Base-by-base conservation (phyloP, 2,113 vertebrate genomes). In the Pongo abelii region DNA sequence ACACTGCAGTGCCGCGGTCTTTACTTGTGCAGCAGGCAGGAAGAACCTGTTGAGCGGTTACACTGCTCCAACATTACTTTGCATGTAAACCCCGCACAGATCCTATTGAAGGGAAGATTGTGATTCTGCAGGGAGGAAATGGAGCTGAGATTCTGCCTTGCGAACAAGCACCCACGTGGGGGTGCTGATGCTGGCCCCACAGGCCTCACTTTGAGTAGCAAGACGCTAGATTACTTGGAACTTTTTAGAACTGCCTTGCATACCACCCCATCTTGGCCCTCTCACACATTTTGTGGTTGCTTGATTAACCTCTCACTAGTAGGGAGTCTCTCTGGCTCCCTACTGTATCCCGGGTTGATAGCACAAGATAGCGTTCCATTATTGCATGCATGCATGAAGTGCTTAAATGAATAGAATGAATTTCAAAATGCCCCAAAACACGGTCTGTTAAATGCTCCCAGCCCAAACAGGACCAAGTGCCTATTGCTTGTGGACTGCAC, bases 311-410 rank as follows among this genome's bases (percentile, higher is more conserved):
- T 48, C 48, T 30, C 4, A 1, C 57, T 5, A 27, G 50, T 32
- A 8, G 14, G 75, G 22, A 2, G 2, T 2, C 14, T 10, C 32
- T 23, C 38, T 67, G 0, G 0, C 74, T 59, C 30, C 1, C 4
- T 23, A 2, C 18, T 2, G 17, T 23, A 2, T 1, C 40, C 22
- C 2, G 6, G 59, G 5, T 8, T 8, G 38, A 2, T 3, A 9
- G 67, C 74, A 17, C 50, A 12, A 32, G 57, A 20, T 4, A 5
- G 9, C 6, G 20, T 50, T 35, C 30, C 0, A 3, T 3, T 6
- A 43, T 11, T 14, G 11, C 8, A 14, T 6, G 25, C 6, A 0
- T 1, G 10, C 50, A 1, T 5, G n/a, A 57, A 38, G n/a, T 32
- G 22, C 46, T 9, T 5, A 8, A 32, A 43, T 48, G 22, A 72